Evolutionary conservation across 2,888 invertebrate genomes (phyloP), one percentile per base, ranked within the genome.

Genomic region (Lasioglossum lativentre): DNA sequence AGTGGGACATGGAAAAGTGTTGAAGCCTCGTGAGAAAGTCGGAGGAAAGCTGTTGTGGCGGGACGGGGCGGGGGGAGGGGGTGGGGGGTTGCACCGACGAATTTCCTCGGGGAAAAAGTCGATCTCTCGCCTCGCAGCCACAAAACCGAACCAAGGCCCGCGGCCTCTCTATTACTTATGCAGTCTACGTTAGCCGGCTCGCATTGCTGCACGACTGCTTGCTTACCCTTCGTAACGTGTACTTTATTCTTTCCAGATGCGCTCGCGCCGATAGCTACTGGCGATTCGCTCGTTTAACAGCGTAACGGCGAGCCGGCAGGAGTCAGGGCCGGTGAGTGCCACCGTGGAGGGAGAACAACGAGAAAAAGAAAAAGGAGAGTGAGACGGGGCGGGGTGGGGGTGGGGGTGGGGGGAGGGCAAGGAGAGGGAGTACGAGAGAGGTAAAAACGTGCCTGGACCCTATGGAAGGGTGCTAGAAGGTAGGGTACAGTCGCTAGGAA

Each of bases 231-330:
- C 88, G 91, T 91, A 91, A 90, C 89, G 90, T 91, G 90, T 87
- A 89, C 89, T 92, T 93, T 92, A 92, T 93, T 93, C 88, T 89
- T 90, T 90, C 90, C 89, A 90, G 93, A 93, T 93, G 93, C 90
- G 85, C 91, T 90, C 88, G 88, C 87, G 88, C 89, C 91, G 93
- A 93, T 93, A 93, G 92, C 92, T 91, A 86, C 87, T 92, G 90
- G 91, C 93, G 93, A 93, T 93, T 90, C 93, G 93, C 92, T 93
- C 91, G 92, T 93, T 93, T 92, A 93, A 93, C 93, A 93, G 91
- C 86, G 89, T 92, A 93, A 93, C 92, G 91, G 92, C 91, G 90
- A 89, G 85, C 78, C 83, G 73, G 88, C 87, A 86, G 82, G 87
- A 89, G 86, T 88, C 88, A 75, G 88, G 86, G 89, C 73, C 85